Evolutionary conservation across 2,113 vertebrate species (phyloP).

Genomic region (Tympanuchus pallidicinctus): DNA sequence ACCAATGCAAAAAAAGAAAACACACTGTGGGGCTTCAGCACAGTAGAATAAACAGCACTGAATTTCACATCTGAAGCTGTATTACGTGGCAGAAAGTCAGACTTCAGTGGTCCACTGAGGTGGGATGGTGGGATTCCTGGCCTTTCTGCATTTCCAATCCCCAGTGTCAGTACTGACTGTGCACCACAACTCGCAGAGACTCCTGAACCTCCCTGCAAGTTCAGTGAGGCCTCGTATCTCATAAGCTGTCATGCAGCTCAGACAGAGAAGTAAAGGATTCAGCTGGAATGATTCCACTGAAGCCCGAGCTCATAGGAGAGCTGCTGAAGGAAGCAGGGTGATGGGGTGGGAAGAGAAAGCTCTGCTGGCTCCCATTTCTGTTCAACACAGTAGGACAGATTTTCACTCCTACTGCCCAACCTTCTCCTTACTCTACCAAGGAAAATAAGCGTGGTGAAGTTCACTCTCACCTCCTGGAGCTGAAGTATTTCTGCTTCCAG

Average conservation of each 20-base stretch:
- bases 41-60: background rate
- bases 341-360: background rate
- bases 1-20: background rate
- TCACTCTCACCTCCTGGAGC: constrained; percentile 88
- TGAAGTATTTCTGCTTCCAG: constrained; percentile 96
- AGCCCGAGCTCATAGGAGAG: background rate
- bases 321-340: background rate
- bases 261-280: background rate
- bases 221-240: background rate
- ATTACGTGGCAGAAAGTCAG: background rate
- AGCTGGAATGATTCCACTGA: background rate
- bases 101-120: background rate
- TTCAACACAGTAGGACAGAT: background rate
- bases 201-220: rapidly evolving
- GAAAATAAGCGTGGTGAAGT: background rate
- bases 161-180: background rate
- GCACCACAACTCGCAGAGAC: background rate
- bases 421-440: background rate
- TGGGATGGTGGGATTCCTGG: background rate
- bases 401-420: background rate
- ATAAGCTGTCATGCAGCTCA: background rate
- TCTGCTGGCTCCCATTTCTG: background rate
- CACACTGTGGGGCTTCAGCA: background rate
- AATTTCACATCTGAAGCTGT: background rate
- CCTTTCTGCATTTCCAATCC: background rate